Base-by-base conservation (phyloP, 2,113 vertebrate genomes). In the Microcebus griseorufus region DNA sequence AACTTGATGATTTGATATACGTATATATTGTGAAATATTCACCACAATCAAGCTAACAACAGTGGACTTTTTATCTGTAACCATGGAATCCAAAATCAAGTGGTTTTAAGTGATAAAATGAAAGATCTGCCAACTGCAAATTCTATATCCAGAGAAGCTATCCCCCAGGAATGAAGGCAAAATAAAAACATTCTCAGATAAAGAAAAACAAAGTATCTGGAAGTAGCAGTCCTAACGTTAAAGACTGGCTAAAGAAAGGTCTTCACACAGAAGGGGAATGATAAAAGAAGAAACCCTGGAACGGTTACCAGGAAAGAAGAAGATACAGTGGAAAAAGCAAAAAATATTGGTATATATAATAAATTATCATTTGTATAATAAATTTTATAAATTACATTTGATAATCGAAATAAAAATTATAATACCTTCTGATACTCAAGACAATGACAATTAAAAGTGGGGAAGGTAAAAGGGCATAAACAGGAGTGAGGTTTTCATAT, bases 361-460 rank as follows among this genome's bases (percentile, higher is more conserved):
- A 78, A 65, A 90, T 87, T 32, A 87, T 69, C 45, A 94, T 67
- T 93, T 95, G 34, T 22, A 53, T 90, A 45, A 17, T 55, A 55
- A 55, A 17, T 55, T 2, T 55, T 6, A 55, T 20, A 55, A 55
- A 55, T 55, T 17, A 37, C 29, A 85, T 62, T 10, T 96, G 58
- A 96, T 79, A 20, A 94, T 0, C 81, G 13, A 75, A 89, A 89
- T 48, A 88, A 93, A 96, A 94, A 65, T 55, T 39, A 10, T 73
- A 90, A 76, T 14, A 65, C 37, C 3, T 51, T 34, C 37, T 88
- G 72, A 88, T 51, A 88, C 18, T 80, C 79, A 72, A 94, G 55
- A 72, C 37, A n/a, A 83, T 51, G 34, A 60, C 83, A 62, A 39
- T 75, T 94, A 67, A 82, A 93, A 81, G 22, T 55, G 14, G 17